Percentiles rank a stretch among this genome's conserved stretches.
These are phyloP conservation scores for Tiliacea aurago DNA, from an alignment of 2,888 invertebrate genomes.

Conservation along the genomic window DNA sequence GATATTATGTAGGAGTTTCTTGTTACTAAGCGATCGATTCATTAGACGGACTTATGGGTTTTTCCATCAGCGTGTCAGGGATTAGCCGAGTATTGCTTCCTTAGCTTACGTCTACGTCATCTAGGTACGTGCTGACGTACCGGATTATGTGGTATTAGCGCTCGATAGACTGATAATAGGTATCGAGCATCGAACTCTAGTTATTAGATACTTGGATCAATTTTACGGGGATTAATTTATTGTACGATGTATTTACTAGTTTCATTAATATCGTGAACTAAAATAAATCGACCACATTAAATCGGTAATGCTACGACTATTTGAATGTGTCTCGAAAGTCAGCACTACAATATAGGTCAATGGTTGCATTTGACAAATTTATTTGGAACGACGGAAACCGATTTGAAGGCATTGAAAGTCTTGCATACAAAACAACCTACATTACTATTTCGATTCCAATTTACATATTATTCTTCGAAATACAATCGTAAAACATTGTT, in stretches of 20 bases:
- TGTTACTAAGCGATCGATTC: conserved; percentile 67
- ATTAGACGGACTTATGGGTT: conserved; percentile 62
- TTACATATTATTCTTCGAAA: conserved; percentile 43
- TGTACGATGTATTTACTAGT: conserved; percentile 1
- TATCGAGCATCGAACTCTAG: conserved; percentile 51
- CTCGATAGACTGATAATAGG: conserved; percentile 65
- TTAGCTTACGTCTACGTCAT: conserved; percentile 56
- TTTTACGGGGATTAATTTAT: conserved; percentile 21
- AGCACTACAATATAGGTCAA: conserved; percentile 39
- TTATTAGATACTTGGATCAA: conserved; percentile 12
- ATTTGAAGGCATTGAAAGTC: conserved; percentile 53
- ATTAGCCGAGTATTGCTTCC: conserved; percentile 66
- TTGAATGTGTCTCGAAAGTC: conserved; percentile 18
- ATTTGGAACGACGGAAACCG: conserved; percentile 55
- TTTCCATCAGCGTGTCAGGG: conserved; percentile 61
- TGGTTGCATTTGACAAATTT: conserved; percentile 58
- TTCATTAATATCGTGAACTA: background rate
- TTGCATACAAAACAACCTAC: conserved; percentile 53
- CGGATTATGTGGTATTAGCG: conserved; percentile 68
- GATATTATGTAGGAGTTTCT: conserved; percentile 62
- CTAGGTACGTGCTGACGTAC: conserved; percentile 53
- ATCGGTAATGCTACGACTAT: conserved; percentile 22
- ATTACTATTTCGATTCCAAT: conserved; percentile 49
- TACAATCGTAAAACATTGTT: conserved; percentile 20
- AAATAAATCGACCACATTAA: background rate